Percentiles rank a stretch among this genome's conserved stretches.
phyloP scores from a whole-genome alignment of 2,797 vertebrate species.

The Megaceryle alcyon region DNA sequence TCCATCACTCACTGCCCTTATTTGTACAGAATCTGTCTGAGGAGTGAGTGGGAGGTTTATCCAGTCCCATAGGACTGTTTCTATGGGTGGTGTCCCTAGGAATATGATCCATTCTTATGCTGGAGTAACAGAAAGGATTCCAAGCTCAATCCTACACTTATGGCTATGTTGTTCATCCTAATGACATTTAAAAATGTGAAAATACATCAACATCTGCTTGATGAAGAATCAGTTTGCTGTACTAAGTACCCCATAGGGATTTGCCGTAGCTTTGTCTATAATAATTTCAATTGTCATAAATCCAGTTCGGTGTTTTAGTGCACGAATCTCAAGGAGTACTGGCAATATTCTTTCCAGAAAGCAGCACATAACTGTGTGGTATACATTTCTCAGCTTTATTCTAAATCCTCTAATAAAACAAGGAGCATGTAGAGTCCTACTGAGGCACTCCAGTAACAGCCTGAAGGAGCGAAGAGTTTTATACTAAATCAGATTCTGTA shows the following conservation, averaged over 20 bases:
- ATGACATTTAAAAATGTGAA: not conserved
- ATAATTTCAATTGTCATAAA: not conserved
- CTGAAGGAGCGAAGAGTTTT: not conserved
- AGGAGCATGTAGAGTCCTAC: not conserved
- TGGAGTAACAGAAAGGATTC: not conserved
- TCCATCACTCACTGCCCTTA: not conserved
- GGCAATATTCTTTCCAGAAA: not conserved
- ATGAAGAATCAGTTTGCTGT: not conserved
- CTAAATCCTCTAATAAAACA: not conserved
- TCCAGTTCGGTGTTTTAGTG: not conserved
- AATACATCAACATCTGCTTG: not conserved
- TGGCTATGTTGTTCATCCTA: not conserved
- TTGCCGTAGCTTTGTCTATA: not conserved
- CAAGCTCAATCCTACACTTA: not conserved
- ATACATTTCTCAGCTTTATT: not conserved
- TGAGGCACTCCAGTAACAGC: not conserved
- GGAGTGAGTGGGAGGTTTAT: not conserved
- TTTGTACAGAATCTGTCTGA: not conserved
- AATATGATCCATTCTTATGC: not conserved
- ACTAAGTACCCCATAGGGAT: not conserved
- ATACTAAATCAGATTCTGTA: not conserved
- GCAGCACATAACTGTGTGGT: not conserved
- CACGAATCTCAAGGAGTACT: not conserved
- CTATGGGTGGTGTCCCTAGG: not conserved
- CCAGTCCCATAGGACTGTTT: not conserved